Base-by-base conservation (phyloP, 23 tunicate genomes). In the Clavelina lepadiformis region DNA sequence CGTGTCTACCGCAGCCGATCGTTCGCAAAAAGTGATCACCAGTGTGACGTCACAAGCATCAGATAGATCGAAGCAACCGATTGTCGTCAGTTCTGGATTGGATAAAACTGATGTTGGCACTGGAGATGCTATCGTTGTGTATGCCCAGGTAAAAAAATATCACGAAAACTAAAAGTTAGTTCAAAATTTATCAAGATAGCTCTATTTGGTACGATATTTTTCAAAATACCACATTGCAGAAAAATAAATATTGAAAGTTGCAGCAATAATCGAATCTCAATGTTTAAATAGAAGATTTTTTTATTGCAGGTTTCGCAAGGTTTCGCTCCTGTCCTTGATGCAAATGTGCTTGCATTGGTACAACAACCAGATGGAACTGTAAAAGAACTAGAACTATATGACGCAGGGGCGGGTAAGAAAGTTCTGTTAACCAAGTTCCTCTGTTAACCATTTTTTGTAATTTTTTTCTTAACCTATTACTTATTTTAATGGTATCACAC, bases 371-470 rank as follows among this genome's bases (percentile, higher is more conserved):
- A n/a, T n/a, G 91, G 81, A 0, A 56, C 38, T 3, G 58, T 46
- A 3, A 69, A 32, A 58, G 25, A 13, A 5, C 33, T 82, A 3
- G 57, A 63, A 20, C 46, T 82, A 53, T 65, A 41, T 49, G 91
- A 82, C 47, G 71, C 72, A 28, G 91, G 91, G 5, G 81, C 91
- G 32, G 91, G 91, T 82, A 54, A 1, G n/a, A n/a, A n/a, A n/a
- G n/a, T n/a, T n/a, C n/a, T n/a, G n/a, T n/a, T n/a, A n/a, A n/a
- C n/a, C n/a, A n/a, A n/a, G 19, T 20, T 19, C 19, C 51, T 19
- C 19, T 19, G 0, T 46, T 46, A 46, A 46, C 51, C 51, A 46
- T 46, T 0, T n/a, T n/a, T n/a, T n/a, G n/a, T n/a, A n/a, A n/a
- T n/a, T n/a, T n/a, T n/a, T n/a, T n/a, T n/a, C n/a, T n/a, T n/a